Evolutionary conservation across 2,888 invertebrate genomes (phyloP).

Genomic region (Ceramica pisi): DNA sequence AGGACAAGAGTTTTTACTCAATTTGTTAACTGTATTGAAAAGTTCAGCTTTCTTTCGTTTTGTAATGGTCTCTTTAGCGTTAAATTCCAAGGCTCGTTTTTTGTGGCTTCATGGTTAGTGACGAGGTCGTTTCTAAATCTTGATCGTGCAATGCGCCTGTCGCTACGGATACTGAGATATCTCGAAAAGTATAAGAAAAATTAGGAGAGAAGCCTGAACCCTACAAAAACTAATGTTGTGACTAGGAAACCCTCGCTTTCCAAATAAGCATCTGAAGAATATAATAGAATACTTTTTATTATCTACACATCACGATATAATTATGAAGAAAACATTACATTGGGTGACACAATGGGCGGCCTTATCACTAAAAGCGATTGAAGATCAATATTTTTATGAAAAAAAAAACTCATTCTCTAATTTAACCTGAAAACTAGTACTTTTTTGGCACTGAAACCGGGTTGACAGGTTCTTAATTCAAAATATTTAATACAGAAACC

Average conservation of each 20-base stretch:
- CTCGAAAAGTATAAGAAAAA: not conserved
- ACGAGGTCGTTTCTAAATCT: conserved; percentile 48
- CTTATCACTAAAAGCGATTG: too few relatives aligned
- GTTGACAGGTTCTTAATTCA: too few relatives aligned
- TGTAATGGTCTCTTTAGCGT: conserved; percentile 48
- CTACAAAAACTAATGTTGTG: not conserved
- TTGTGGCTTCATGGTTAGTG: conserved; percentile 57
- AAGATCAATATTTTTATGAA: too few relatives aligned
- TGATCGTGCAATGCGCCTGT: conserved; percentile 19
- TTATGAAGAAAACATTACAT: too few relatives aligned
- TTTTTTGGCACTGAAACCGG: too few relatives aligned
- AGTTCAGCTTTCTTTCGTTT: conserved; percentile 56
- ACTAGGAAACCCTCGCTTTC: not conserved
- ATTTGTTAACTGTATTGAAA: conserved; percentile 50
- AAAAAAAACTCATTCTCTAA: too few relatives aligned
- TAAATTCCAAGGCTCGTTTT: conserved; percentile 55
- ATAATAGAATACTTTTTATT: too few relatives aligned
- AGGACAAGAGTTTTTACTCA: conserved; percentile 45
- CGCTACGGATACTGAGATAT: not conserved
- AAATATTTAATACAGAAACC: too few relatives aligned
- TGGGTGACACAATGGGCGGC: too few relatives aligned
- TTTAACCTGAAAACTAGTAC: too few relatives aligned
- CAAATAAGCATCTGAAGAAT: too few relatives aligned
- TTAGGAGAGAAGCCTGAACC: not conserved
- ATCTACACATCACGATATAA: too few relatives aligned